Conservation (phyloP, 2,113 vertebrate genomes). For the Microcebus tavaratra region DNA sequence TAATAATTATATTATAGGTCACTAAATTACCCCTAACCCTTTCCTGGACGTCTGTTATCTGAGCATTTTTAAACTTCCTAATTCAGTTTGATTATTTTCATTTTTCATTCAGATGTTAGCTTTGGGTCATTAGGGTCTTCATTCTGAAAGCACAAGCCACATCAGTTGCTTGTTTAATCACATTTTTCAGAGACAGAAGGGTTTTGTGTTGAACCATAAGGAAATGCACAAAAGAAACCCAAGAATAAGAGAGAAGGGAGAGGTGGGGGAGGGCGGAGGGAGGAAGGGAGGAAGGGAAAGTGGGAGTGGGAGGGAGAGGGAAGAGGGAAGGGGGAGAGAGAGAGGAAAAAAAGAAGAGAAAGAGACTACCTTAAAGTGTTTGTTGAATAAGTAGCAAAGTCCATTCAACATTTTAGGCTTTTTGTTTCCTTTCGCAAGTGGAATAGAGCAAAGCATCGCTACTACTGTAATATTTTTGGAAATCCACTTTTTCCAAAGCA, state of each 20-base stretch:
- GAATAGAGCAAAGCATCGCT: neutral
- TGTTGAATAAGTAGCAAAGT: neutral
- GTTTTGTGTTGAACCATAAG: neutral
- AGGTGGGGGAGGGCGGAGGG: neutral
- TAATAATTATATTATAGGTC: neutral
- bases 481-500: neutral
- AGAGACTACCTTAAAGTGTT: too few relatives aligned
- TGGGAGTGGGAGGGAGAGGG: too few relatives aligned
- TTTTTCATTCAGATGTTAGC: neutral
- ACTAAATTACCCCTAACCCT: neutral
- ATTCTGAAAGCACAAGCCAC: neutral
- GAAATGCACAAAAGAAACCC: neutral
- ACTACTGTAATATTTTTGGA: neutral
- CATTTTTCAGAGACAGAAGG: neutral
- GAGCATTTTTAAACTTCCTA: neutral
- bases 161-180: neutral
- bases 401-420: neutral
- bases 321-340: too few relatives aligned
- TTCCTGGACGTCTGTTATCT: neutral
- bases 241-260: neutral
- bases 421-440: neutral
- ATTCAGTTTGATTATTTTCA: neutral
- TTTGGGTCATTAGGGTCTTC: neutral
- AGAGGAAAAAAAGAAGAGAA: rapidly evolving
- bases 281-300: neutral